These are phyloP conservation scores for Intellagama lesueurii DNA, from an alignment of 2,797 vertebrate genomes.

Conservation along the genomic window DNA sequence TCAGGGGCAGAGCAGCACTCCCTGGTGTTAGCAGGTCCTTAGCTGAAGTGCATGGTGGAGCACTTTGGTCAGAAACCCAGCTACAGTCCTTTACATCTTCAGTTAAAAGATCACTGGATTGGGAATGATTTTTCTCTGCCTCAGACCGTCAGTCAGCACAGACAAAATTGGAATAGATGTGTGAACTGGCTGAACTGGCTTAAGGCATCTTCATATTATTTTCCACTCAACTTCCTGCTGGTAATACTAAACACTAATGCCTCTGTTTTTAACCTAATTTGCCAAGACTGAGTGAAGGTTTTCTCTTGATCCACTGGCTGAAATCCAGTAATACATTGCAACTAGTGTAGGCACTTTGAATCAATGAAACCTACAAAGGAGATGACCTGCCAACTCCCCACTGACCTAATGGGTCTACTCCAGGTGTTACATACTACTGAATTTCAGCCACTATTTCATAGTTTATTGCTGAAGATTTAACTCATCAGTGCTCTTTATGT, in stretches of 20 bases:
- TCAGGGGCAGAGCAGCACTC: not conserved
- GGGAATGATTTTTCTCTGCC: not conserved
- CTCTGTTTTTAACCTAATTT: not conserved
- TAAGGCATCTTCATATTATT: not conserved
- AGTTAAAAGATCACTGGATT: not conserved
- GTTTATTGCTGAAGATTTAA: slow-evolving; percentile 3
- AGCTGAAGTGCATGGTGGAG: not conserved
- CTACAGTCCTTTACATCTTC: not conserved
- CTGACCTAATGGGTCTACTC: no score
- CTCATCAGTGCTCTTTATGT: not conserved
- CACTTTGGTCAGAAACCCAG: not conserved
- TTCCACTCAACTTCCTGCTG: not conserved
- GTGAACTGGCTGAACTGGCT: not conserved
- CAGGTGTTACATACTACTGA: no score
- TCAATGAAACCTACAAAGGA: no score
- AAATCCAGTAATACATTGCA: no score
- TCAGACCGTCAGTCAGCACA: not conserved
- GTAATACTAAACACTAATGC: not conserved
- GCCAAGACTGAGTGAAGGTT: not conserved
- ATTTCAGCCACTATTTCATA: not conserved
- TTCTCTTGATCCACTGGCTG: not conserved
- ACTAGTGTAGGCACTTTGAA: no score
- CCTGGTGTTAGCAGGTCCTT: not conserved
- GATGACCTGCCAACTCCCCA: no score
- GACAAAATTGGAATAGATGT: not conserved